Base-by-base conservation (phyloP, 2,888 invertebrate genomes). In the Caenorhabditis sp. region DNA sequence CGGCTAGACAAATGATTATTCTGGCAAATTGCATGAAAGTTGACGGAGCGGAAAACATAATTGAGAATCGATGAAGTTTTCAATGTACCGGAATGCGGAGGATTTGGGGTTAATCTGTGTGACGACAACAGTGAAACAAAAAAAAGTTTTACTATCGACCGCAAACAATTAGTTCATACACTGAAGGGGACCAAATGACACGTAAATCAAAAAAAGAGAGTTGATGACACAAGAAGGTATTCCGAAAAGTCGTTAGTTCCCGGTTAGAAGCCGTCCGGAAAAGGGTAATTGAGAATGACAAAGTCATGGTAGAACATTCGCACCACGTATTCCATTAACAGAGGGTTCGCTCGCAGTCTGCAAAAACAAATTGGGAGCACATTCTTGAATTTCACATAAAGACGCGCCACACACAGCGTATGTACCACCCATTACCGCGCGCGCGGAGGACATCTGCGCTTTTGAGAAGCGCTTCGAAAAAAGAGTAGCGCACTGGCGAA, bases 231-330 rank as follows among this genome's bases (percentile, higher is more conserved):
- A 52, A n/a, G 37, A 41, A 8, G 11, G 37, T 9, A 43, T 32
- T 43, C n/a, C 15, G 6, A 53, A 13, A 26, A n/a, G 41, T 17
- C 30, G 8, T 13, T 41, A 11, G 8, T 32, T 35, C 20, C n/a
- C 13, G 26, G 26, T 45, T 37, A 70, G 58, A 82, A 81, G 15
- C 79, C 82, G 5, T 73, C 39, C 2, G 86, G 86, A 41, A 86
- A 59, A 41, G 79, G 50, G 76, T 83, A 86, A 26, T 77, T 70
- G 52, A 86, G 81, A 27, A 80, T 68, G 32, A 73, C 59, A 46
- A 82, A 87, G 65, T 87, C 87, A 71, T 81, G 76, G 68, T 85
- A 87, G 66, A 84, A 87, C 85, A 87, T 86, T 53, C 80, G 71
- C 13, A 87, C 80, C 35, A 87, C 76, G 58, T 82, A 85, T 76